Base-by-base conservation (phyloP, 1,140 invertebrate genomes). In the Penaeus japonicus region DNA sequence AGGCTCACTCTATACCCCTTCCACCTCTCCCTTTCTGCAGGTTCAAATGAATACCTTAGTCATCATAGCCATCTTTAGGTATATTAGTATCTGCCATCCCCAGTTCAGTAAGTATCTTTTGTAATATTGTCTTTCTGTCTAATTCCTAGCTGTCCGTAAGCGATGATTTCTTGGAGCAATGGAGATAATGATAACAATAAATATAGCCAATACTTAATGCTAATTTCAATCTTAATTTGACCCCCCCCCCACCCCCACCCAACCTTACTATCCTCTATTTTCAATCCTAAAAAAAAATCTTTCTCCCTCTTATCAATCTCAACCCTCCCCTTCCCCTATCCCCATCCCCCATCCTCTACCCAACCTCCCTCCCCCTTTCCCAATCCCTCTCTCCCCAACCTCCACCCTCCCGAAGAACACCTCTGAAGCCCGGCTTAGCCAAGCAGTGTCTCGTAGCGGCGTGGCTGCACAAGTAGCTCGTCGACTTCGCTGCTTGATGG, bases 31-130 rank as follows among this genome's bases (percentile, higher is more conserved):
- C 4, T 39, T 12, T 10, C 15, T 47, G 3, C 62, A 87, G 85
- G 77, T 87, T 18, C 85, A 87, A 39, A 87, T 87, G 85, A 87
- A 87, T 27, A 87, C 85, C 0, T 27, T 87, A n/a, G 85, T 87
- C 1, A 57, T 87, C 15, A 81, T 87, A 22, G 85, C 78, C 17
- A 54, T 81, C 15, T 87, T 87, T 47, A 78, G 85, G n/a, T 87
- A 87, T 79, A 54, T 87, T 27, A 87, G 59, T 20, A 39, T 87
- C 24, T 87, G 85, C 39, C 78, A 47, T 27, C 78, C 85, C 2
- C 78, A 87, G 62, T 87, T 87, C 57, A 80, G 85, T 87, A 53
- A 87, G 85, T 87, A 30, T 73, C 20, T 73, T 10, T 18, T 30
- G 7, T 47, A 12, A 0, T 2, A 12, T 47, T 47, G 4, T 5